Base-by-base conservation (phyloP, 2,888 invertebrate species). In the Drosophila austrosaltans region DNA sequence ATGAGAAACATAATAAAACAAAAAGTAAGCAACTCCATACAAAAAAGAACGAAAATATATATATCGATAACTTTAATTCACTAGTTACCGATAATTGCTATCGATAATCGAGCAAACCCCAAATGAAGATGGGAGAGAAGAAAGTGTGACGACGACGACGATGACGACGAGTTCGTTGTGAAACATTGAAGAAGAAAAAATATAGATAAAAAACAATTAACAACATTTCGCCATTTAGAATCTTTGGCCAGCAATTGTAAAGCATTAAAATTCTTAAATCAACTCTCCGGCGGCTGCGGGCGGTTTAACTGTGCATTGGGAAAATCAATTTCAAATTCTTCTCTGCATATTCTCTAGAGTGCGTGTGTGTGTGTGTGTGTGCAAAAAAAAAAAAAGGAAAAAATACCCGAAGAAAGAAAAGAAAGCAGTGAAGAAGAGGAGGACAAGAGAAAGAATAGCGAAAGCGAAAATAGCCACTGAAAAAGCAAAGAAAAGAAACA, bases 331-430 rank as follows among this genome's bases (percentile, higher is more conserved):
- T 72, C 72, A 72, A 66, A 72, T 72, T 72, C 72, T 68, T 83
- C 75, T 66, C 62, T 63, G 70, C 69, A 63, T 69, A 63, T 63
- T 69, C 67, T 66, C 76, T 75, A 70, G 76, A 77, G 82, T 77
- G 78, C 75, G 76, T 80, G 78, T 78, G 71, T 75, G 82, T 85
- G 79, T 81, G 76, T 84, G 82, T 76, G 87, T 82, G 78, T 76
- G 76, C 73, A 75, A 80, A 81, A 76, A 77, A 72, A 72, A 32
- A 73, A 71, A 78, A 75, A 75, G 58, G 44, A 72, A 78, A 66
- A 57, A 65, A 66, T 70, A 66, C 60, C 63, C 42, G 59, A 56
- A 70, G 54, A 56, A 69, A 69, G 59, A 63, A 77, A 77, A 76
- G 69, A 72, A 75, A 70, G 56, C 53, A 60, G 64, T 67, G 63